These are phyloP conservation scores for Hepsetus odoe DNA, from an alignment of 2,113 vertebrate species.

Conservation along the genomic window DNA sequence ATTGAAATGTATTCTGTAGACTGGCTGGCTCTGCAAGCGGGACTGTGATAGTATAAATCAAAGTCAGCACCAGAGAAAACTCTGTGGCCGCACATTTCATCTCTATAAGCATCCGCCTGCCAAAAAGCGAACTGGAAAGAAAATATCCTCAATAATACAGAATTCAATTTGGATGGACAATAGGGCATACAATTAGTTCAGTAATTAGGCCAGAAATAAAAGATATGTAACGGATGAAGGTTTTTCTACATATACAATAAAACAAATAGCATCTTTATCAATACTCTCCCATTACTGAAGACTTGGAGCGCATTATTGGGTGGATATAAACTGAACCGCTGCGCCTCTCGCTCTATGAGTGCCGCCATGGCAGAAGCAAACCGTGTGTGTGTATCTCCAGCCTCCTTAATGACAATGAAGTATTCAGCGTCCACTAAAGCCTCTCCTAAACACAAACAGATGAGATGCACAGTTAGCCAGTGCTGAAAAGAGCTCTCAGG, in stretches of 20 bases:
- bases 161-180: constrained; percentile 22
- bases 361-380: not conserved
- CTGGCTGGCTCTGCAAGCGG: not conserved
- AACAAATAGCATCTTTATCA: not conserved
- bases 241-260: constrained; percentile 35
- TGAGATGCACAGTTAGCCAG: not conserved
- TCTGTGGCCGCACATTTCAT: constrained; percentile 29
- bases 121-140: constrained; percentile 42
- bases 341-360: not conserved
- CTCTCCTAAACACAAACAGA: constrained; percentile 23
- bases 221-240: constrained; percentile 27
- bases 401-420: constrained; percentile 9
- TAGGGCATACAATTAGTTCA: constrained; percentile 7
- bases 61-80: constrained; percentile 44
- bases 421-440: constrained; percentile 11
- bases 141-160: constrained; percentile 24
- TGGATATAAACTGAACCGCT: not conserved
- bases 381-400: constrained; percentile 11
- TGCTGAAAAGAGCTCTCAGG: constrained; percentile 12
- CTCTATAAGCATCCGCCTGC: constrained; percentile 24
- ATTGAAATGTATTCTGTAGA: not conserved
- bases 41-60: constrained; percentile 18
- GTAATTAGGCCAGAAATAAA: constrained; percentile 43
- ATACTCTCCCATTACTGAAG: not conserved
- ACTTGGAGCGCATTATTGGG: not conserved